Evolutionary conservation across 2,888 invertebrate species (phyloP).

Genomic region (Rhyacophila evoluta): DNA sequence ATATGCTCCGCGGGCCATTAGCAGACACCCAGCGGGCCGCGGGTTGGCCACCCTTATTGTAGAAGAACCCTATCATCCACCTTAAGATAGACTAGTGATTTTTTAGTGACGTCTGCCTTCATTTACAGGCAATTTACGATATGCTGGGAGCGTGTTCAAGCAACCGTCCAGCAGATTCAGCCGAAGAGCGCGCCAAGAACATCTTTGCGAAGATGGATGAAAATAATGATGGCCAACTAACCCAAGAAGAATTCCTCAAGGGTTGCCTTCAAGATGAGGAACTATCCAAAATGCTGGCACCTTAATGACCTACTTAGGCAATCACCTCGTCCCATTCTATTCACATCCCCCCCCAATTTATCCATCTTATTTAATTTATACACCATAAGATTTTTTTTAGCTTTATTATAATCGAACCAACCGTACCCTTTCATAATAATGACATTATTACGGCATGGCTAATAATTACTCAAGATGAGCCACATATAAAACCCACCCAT

Average conservation of each 20-base stretch:
- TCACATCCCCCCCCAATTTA: slow-evolving; percentile 49
- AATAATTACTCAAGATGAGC: background rate
- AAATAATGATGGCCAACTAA: slow-evolving; percentile 98
- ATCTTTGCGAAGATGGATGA: slow-evolving; percentile 99
- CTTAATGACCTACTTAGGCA: slow-evolving; percentile 71
- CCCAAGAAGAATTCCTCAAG: slow-evolving; percentile 97
- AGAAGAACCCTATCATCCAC: too few relatives aligned
- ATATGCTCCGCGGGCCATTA: too few relatives aligned
- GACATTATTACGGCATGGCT: background rate
- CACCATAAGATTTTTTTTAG: background rate
- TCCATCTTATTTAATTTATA: slow-evolving; percentile 32
- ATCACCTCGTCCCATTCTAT: slow-evolving; percentile 54
- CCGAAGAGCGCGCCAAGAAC: slow-evolving; percentile 97
- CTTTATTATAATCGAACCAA: slow-evolving; percentile 11
- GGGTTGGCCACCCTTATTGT: too few relatives aligned
- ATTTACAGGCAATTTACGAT: slow-evolving; percentile 97
- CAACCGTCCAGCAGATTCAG: slow-evolving; percentile 94
- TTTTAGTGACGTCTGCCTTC: too few relatives aligned
- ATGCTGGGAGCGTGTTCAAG: slow-evolving; percentile 98
- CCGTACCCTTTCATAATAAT: background rate
- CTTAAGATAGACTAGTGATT: too few relatives aligned
- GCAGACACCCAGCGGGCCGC: too few relatives aligned
- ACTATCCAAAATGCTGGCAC: slow-evolving; percentile 93
- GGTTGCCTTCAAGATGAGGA: slow-evolving; percentile 98
- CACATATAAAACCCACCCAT: background rate